Base-by-base conservation (phyloP, 2,888 invertebrate genomes). In the Dorcus hopei region DNA sequence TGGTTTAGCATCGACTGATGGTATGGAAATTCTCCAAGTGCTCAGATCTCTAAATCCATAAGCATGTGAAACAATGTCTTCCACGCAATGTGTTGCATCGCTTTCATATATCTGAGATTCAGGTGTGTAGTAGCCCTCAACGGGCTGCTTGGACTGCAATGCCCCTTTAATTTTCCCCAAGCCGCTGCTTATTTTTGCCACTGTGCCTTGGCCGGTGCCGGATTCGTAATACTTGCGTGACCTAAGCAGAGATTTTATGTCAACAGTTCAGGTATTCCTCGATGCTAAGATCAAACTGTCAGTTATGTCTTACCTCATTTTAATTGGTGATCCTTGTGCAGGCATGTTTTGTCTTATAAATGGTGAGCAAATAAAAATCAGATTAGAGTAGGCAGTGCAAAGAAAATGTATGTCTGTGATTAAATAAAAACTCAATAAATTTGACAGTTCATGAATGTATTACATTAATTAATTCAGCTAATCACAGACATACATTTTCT, bases 131-230 rank as follows among this genome's bases (percentile, higher is more conserved):
- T 77, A 67, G 3, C 79, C 79, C 68, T 85, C 87, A 23, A 82
- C 74, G 3, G 81, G 75, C 61, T 78, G 77, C 61, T 80, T 82
- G 0, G 83, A 68, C 64, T 80, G 82, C 3, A 88, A 77, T 0
- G 85, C 87, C 8, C 85, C 86, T 73, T 84, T 86, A 9, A 89
- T 73, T 71, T 83, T 84, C 64, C 83, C 85, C 8, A 88, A 79
- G 47, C 86, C 78, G 62, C 81, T 86, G 54, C 83, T 81, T 45
- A 85, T 72, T 70, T 78, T 78, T 4, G 82, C 78, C 3, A 82
- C 78, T 6, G 80, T 75, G 52, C 77, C 74, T 58, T 72, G 72
- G 55, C 58, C 61, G n/a, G 23, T 11, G 8, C 45, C 48, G 11
- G 68, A 49, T 33, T 76, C 77, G 50, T 70, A 72, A 58, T 65